These are phyloP conservation scores for Leuctra nigra DNA, from an alignment of 2,888 invertebrate species.

Conservation along the genomic window DNA sequence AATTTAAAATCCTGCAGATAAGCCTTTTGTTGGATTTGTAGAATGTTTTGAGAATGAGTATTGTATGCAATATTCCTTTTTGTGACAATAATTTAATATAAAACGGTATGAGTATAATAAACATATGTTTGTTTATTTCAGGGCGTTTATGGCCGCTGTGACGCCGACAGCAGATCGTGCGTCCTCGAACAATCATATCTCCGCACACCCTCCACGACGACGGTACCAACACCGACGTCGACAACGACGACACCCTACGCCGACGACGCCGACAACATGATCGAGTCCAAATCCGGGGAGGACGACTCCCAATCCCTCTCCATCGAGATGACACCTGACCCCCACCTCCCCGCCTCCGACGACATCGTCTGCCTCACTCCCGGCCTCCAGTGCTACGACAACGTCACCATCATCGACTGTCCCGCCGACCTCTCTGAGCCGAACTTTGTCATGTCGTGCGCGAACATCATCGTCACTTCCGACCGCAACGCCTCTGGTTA, in stretches of 20 bases:
- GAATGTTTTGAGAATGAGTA: too few relatives aligned
- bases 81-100: background rate
- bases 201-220: too few relatives aligned
- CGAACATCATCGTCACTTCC: background rate
- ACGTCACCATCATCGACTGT: slow-evolving; percentile 8
- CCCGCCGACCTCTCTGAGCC: slow-evolving; percentile 8
- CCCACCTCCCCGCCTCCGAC: background rate
- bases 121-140: background rate
- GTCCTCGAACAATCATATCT: background rate
- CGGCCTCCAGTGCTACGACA: slow-evolving; percentile 7
- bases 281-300: background rate
- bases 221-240: background rate
- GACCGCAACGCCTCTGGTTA: background rate
- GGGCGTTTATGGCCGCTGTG: background rate
- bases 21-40: too few relatives aligned
- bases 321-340: background rate
- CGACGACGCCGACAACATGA: background rate
- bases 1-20: too few relatives aligned
- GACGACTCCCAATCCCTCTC: background rate
- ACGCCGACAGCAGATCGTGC: background rate
- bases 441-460: slow-evolving; percentile 10
- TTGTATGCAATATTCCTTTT: too few relatives aligned
- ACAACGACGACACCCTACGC: background rate
- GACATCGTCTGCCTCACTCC: background rate
- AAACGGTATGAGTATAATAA: too few relatives aligned